Evolutionary conservation across 92 coral and sea anemone genomes (phyloP), one percentile per base, ranked within the genome.

Genomic region (Porites divaricata): DNA sequence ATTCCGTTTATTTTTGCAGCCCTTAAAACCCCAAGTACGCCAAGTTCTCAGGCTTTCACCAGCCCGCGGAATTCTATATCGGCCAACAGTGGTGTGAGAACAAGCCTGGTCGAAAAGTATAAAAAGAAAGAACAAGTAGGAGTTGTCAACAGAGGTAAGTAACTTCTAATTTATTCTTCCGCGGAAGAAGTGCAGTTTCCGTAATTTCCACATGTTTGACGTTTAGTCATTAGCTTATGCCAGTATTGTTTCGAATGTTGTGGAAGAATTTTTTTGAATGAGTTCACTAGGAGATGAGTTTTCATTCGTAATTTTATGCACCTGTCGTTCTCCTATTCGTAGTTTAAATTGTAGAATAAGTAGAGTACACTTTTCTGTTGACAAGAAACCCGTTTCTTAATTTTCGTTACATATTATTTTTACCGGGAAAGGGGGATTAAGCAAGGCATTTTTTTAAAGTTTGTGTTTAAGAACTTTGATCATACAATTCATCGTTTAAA

Each of bases 21-120:
- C 73, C 79, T 73, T 48, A 79, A 82, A 22, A 15, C 54, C 21
- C 35, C 64, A 61, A 82, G 71, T 24, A 28, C 70, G 35, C 86
- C 86, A 21, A 82, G 72, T 72, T 51, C 79, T 59, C 79, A 61
- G 49, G 63, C 79, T 15, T 23, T 15, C 13, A 59, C 79, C 77
- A 82, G 86, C 21, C 86, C 86, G n/a, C 78, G 86, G 69, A 82
- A 82, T 71, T 82, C 86, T 13, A 72, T 82, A 82, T 82, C 86
- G 52, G 50, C 86, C 45, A 22, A 51, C 8, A 62, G 63, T 49
- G 78, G 72, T 20, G 56, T 2, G 62, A 82, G 86, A 15, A 72
- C 22, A 4, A 82, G 79, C 53, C 51, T 82, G 61, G 26, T 82
- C 58, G 86, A 82, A 24, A 72, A 74, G 72, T 20, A 63, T 9